Evolutionary conservation across 2,797 vertebrate genomes (phyloP).

Genomic region (Lutjanus argentimaculatus): DNA sequence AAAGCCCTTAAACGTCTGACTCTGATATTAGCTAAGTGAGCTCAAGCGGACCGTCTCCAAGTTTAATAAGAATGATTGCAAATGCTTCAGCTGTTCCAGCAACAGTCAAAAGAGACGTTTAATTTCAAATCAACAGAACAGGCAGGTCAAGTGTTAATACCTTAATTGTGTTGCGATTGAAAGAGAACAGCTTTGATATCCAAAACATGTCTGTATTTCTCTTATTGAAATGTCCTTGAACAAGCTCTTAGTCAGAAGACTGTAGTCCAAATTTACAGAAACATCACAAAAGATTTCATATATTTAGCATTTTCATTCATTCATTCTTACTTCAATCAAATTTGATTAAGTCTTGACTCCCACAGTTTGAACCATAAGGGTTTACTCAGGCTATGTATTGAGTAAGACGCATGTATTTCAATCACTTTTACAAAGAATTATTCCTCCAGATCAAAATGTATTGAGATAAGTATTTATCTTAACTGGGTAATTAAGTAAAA

Average conservation of each 20-base stretch:
- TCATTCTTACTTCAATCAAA: not conserved
- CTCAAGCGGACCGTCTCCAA: constrained; percentile 14
- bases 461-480: constrained; percentile 28
- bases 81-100: constrained; percentile 21
- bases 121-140: constrained; percentile 31
- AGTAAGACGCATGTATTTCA: not conserved
- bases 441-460: constrained; percentile 7
- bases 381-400: not conserved
- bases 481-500: not conserved
- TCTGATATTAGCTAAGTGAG: constrained; percentile 39
- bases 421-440: not conserved
- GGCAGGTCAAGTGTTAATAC: constrained; percentile 29
- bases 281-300: not conserved
- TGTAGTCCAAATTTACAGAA: not conserved
- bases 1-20: constrained; percentile 31
- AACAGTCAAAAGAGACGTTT: not conserved
- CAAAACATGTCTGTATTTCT: not conserved
- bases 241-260: not conserved
- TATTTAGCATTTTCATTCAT: not conserved
- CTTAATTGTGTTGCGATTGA: constrained; percentile 11
- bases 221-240: not conserved
- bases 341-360: not conserved
- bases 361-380: not conserved
- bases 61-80: constrained; percentile 30
- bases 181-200: constrained; percentile 2